Percentiles rank a stretch among this genome's conserved stretches.
Evolutionary conservation across 2,797 vertebrate genomes (phyloP).

Genomic region (Falco rusticolus): DNA sequence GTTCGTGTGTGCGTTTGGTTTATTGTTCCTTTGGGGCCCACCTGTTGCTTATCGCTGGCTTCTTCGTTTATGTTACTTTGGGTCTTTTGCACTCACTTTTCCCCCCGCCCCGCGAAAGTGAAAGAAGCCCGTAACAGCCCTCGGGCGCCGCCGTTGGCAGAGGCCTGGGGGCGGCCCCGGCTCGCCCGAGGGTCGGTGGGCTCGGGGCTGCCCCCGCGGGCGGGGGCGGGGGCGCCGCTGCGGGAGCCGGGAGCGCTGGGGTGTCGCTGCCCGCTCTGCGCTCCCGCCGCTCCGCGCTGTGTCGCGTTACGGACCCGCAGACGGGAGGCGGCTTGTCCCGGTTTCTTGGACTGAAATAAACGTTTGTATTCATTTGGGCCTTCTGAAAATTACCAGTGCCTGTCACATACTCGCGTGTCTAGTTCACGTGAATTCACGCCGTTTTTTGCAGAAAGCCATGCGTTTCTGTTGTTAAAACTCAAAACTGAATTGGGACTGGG

Average conservation of each 20-base stretch:
- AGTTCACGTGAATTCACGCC: background rate
- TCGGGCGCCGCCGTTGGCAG: background rate
- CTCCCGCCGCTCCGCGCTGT: too few relatives aligned
- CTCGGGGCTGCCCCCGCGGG: background rate
- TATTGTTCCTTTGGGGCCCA: background rate
- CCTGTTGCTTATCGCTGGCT: background rate
- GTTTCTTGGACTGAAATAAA: background rate
- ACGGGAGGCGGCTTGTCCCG: accelerated
- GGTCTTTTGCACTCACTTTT: background rate
- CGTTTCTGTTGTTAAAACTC: background rate
- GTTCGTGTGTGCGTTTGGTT: too few relatives aligned
- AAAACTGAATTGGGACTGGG: background rate
- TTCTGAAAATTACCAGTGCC: accelerated
- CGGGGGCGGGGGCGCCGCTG: too few relatives aligned
- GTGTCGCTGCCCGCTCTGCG: too few relatives aligned
- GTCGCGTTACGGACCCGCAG: accelerated
- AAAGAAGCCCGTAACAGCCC: background rate
- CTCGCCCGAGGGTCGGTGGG: background rate
- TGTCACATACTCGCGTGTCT: accelerated
- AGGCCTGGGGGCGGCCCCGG: too few relatives aligned
- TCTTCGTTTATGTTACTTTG: background rate
- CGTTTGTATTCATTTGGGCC: background rate
- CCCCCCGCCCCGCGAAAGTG: background rate
- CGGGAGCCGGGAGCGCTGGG: too few relatives aligned
- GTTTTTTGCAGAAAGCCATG: background rate